phyloP scores from a whole-genome alignment of 2,888 invertebrate species.

The Nephrotoma guestfalica region DNA sequence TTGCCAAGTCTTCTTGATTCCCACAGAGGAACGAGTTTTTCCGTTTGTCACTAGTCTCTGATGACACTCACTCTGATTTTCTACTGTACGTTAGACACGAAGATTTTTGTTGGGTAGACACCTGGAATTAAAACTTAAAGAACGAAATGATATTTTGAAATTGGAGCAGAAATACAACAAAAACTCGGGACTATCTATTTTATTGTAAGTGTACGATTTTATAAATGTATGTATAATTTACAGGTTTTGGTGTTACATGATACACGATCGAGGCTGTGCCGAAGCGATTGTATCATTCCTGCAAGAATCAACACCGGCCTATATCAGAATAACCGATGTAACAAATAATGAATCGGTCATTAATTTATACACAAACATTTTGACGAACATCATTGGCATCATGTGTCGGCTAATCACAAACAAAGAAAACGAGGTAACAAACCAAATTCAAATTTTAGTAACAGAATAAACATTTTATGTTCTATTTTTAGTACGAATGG shows the following conservation, averaged over 20 bases:
- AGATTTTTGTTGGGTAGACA: too few species aligned
- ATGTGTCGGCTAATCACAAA: slow-evolving; percentile 65
- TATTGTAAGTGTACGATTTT: neutral
- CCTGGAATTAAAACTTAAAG: too few species aligned
- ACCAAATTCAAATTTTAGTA: neutral
- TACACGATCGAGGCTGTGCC: slow-evolving; percentile 49
- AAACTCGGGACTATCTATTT: too few species aligned
- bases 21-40: too few species aligned
- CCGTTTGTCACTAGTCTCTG: too few species aligned
- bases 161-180: too few species aligned
- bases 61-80: too few species aligned
- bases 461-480: neutral
- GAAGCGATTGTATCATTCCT: slow-evolving; percentile 54
- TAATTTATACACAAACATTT: slow-evolving; percentile 39
- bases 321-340: slow-evolving; percentile 37
- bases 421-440: slow-evolving; percentile 52
- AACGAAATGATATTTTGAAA: too few species aligned
- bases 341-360: slow-evolving; percentile 33
- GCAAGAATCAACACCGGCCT: slow-evolving; percentile 56
- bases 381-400: slow-evolving; percentile 52
- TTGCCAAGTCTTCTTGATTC: too few species aligned
- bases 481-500: slow-evolving; percentile 38
- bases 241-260: slow-evolving; percentile 58
- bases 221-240: neutral
- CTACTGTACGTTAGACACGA: too few species aligned